Evolutionary conservation across 1,140 invertebrate species (phyloP).

Genomic region (Hylyphantes graminicola): DNA sequence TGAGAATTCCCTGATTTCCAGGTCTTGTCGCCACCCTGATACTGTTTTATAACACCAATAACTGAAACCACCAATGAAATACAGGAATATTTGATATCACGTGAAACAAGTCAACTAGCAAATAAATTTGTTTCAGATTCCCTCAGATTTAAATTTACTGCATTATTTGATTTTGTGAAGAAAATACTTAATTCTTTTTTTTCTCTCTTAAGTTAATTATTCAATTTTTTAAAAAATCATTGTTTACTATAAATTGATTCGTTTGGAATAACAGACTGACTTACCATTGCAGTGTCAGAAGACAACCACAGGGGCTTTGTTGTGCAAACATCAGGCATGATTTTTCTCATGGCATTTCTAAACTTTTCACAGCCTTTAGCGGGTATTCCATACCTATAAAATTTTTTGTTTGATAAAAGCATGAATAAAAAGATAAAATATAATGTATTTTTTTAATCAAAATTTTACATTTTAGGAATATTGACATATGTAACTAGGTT

Average conservation of each 20-base stretch:
- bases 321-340: slow-evolving; percentile 84
- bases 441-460: neutral
- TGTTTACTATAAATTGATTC: neutral
- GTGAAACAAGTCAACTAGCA: no score
- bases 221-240: neutral
- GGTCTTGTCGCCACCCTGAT: no score
- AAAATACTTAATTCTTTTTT: no score
- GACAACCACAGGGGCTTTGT: slow-evolving; percentile 88
- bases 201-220: neutral
- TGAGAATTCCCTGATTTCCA: no score
- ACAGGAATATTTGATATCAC: no score
- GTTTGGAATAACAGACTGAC: slow-evolving; percentile 2
- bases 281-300: slow-evolving; percentile 91
- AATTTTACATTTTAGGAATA: no score
- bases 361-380: slow-evolving; percentile 81
- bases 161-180: no score
- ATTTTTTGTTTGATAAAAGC: neutral
- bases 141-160: no score
- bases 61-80: no score
- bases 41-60: no score
- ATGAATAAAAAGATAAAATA: neutral
- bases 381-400: slow-evolving; percentile 82
- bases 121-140: no score
- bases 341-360: slow-evolving; percentile 76
- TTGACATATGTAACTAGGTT: no score